Evolutionary conservation across 2,113 vertebrate genomes (phyloP).

Genomic region (Macrotis lagotis): DNA sequence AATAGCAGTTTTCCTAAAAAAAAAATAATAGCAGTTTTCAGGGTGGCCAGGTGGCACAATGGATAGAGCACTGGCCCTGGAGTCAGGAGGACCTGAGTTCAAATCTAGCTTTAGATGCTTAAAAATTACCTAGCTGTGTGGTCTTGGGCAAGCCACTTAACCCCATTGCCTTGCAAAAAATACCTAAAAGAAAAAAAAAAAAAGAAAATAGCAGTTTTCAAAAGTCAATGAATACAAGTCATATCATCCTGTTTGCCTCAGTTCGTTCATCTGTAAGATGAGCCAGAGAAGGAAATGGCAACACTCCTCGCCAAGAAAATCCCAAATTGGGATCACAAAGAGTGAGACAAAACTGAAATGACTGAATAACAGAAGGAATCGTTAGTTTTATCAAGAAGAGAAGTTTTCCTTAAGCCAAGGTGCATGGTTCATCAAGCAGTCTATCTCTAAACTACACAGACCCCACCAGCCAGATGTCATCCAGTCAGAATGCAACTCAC

Average conservation of each 20-base stretch:
- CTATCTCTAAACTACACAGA: neutral
- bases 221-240: neutral
- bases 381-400: neutral
- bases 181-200: too few relatives aligned
- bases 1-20: too few relatives aligned
- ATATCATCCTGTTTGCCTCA: neutral
- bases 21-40: too few relatives aligned
- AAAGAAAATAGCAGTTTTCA: too few relatives aligned
- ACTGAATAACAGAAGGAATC: neutral
- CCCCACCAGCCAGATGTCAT: neutral
- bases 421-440: neutral
- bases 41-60: too few relatives aligned
- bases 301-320: neutral
- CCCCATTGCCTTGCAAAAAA: too few relatives aligned
- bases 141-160: too few relatives aligned
- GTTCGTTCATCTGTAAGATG: neutral
- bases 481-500: neutral
- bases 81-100: too few relatives aligned
- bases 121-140: too few relatives aligned
- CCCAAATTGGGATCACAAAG: neutral
- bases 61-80: too few relatives aligned
- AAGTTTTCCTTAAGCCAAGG: neutral
- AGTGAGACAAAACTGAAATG: neutral
- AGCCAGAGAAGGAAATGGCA: neutral
- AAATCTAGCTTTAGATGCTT: too few relatives aligned